A percentile compares a stretch with the other conserved stretches of the same genome.
Evolutionary conservation across 2,113 vertebrate genomes (phyloP).

Genomic region (Merops nubicus): DNA sequence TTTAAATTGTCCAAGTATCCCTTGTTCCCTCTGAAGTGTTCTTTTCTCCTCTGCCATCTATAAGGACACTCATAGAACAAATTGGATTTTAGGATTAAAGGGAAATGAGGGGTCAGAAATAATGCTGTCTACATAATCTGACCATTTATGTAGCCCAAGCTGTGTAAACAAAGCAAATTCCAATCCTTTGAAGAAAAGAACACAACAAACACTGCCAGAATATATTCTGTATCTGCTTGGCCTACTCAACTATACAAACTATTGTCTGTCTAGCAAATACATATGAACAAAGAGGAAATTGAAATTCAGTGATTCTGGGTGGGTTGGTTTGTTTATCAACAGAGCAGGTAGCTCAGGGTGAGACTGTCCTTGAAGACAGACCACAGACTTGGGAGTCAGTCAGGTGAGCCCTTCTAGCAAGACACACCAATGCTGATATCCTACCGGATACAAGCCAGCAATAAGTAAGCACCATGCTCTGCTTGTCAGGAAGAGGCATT

Average conservation of each 20-base stretch:
- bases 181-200: neutral
- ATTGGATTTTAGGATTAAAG: constrained; percentile 22
- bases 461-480: accelerated
- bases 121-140: neutral
- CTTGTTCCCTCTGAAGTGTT: neutral
- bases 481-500: neutral
- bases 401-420: neutral
- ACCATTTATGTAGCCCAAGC: neutral
- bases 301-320: neutral
- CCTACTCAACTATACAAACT: neutral
- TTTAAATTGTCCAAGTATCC: neutral
- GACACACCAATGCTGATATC: neutral
- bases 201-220: neutral
- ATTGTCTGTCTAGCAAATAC: neutral
- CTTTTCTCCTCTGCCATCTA: neutral
- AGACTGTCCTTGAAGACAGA: neutral
- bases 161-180: constrained; percentile 25
- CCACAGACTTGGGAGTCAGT: neutral
- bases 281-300: neutral
- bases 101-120: neutral
- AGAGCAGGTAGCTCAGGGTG: neutral
- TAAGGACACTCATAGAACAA: neutral
- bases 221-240: neutral
- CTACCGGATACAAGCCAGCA: accelerated
- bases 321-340: accelerated